phyloP scores from a whole-genome alignment of 1,140 invertebrate genomes.

The Eumaeus atala region DNA sequence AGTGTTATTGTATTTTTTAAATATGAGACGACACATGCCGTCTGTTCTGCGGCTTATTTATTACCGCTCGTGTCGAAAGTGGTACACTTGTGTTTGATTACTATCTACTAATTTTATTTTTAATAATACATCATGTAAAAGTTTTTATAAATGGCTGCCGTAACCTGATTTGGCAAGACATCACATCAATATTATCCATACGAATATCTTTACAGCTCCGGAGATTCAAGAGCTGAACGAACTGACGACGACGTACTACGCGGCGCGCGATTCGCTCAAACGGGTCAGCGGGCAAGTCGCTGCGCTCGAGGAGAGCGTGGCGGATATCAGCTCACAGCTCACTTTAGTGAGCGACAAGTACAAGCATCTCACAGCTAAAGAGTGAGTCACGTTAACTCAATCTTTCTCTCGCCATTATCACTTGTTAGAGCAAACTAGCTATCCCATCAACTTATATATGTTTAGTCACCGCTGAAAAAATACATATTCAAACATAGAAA shows the following conservation, averaged over 20 bases:
- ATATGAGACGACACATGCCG: background rate
- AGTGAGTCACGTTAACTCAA: conserved; percentile 39
- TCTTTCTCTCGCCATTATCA: too few species aligned
- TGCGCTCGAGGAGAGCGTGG: conserved; percentile 30
- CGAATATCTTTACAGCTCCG: conserved; percentile 32
- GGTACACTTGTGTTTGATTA: too few species aligned
- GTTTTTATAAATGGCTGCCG: too few species aligned
- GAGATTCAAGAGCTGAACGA: conserved; percentile 54
- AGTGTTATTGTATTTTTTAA: background rate
- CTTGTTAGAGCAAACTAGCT: too few species aligned
- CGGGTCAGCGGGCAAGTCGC: conserved; percentile 26
- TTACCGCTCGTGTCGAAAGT: too few species aligned
- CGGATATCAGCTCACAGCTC: conserved; percentile 28
- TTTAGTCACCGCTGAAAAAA: too few species aligned
- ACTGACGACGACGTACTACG: conserved; percentile 42
- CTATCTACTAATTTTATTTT: too few species aligned
- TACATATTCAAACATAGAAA: too few species aligned
- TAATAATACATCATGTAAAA: too few species aligned
- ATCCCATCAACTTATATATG: too few species aligned
- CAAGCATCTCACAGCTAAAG: conserved; percentile 44
- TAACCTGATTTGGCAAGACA: too few species aligned
- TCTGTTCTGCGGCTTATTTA: background rate
- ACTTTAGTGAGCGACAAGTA: conserved; percentile 41
- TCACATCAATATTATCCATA: too few species aligned
- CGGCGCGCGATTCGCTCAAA: conserved; percentile 43